Base-by-base conservation (phyloP, 2,797 vertebrate species). In the Takifugu rubripes region DNA sequence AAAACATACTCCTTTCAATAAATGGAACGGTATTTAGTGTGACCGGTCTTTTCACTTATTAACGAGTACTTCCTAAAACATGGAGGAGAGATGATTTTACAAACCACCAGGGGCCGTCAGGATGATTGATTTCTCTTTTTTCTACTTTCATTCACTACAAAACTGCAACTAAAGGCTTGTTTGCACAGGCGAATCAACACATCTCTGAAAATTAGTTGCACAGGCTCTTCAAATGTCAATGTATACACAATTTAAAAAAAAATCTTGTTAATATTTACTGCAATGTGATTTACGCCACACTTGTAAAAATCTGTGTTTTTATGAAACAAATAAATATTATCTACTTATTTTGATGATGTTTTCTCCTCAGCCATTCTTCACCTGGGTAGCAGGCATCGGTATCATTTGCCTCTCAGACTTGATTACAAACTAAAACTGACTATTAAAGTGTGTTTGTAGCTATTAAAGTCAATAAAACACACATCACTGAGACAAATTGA, bases 1-100 rank as follows among this genome's bases (percentile, higher is more conserved):
- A 21, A 21, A 1, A 21, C 21, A 21, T 66, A 77, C 57, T 69
- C 71, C 78, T 87, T 86, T 82, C 72, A 88, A 87, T 88, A 85
- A 87, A 89, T 66, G 59, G 47, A 73, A 74, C 51, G 40, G 80
- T 86, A 82, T 85, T 83, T 77, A 84, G 86, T 56, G 66, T 62
- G 62, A 63, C 48, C 1, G 0, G 40, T 36, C 2, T 55, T 25
- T 11, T 61, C 15, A 0, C 25, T 29, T 68, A 21, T 44, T 44
- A 44, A 17, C 6, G 43, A 44, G 9, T 3, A 42, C 40, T 42
- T 31, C 29, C 11, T 42, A 42, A 42, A 42, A 42, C 10, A 36
- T 36, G 33, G 40, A 44, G n/a, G 43, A 7, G 43, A 44, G 6
- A 2, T 14, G 33, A 36, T 36, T 36, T 36, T 4, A 36, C 36